phyloP scores from a whole-genome alignment of 2,888 invertebrate genomes.

The Drosophila formosana region DNA sequence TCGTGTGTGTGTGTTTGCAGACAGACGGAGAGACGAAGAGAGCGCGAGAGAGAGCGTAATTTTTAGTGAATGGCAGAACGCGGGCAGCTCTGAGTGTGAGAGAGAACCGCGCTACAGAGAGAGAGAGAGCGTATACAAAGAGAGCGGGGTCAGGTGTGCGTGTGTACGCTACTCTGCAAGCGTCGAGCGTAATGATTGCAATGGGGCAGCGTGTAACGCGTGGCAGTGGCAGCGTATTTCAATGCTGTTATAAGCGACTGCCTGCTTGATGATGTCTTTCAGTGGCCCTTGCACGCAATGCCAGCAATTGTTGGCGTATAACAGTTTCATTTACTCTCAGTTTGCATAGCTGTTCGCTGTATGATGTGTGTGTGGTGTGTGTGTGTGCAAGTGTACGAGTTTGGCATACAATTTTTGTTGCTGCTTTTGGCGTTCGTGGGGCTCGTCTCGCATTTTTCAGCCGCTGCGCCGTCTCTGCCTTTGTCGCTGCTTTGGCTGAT shows the following conservation, averaged over 20 bases:
- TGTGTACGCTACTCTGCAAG: conserved; percentile 31
- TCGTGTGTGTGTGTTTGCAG: conserved; percentile 12
- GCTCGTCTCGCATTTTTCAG: conserved; percentile 64
- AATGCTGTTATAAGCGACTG: conserved; percentile 11
- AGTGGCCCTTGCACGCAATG: conserved; percentile 30
- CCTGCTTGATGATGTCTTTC: conserved; percentile 1
- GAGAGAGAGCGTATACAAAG: conserved; percentile 4
- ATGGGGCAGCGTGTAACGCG: too few species aligned
- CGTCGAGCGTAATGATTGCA: conserved; percentile 14
- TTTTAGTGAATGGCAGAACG: conserved; percentile 43
- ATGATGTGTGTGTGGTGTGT: background rate
- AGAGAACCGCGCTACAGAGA: background rate
- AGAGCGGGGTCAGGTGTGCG: conserved; percentile 43
- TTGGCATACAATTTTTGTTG: conserved; percentile 29
- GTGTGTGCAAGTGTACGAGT: conserved; percentile 6
- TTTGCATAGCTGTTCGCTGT: conserved; percentile 41
- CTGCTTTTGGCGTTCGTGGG: conserved; percentile 55
- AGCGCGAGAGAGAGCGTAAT: conserved; percentile 25
- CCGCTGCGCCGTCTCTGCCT: conserved; percentile 21
- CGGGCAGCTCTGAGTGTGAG: conserved; percentile 14
- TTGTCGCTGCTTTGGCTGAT: background rate
- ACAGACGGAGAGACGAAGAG: background rate
- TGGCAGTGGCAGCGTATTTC: conserved; percentile 26
- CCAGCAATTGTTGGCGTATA: conserved; percentile 41
- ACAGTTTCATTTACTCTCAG: conserved; percentile 46